Percentiles rank a stretch among this genome's conserved stretches.
phyloP scores from a whole-genome alignment of 2,113 vertebrate species.

The Tychaedon coryphoeus region DNA sequence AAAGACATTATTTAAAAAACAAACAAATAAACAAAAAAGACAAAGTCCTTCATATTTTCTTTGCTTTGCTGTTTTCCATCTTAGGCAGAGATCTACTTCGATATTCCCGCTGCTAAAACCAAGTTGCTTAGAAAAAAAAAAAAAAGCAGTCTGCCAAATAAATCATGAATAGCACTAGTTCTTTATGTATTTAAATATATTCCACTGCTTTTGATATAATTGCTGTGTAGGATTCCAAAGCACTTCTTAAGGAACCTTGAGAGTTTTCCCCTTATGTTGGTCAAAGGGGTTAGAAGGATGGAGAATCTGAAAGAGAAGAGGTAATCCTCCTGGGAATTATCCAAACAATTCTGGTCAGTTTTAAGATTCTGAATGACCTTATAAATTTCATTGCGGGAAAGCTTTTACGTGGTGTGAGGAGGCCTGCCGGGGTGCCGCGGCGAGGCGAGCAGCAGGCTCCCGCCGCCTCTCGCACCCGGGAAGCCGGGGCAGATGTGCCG shows the following conservation, averaged over 20 bases:
- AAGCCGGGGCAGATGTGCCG: background rate
- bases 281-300: background rate
- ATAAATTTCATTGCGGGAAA: background rate
- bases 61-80: background rate
- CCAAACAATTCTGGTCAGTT: background rate
- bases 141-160: background rate
- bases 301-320: background rate
- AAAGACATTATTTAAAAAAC: background rate
- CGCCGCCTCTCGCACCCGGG: fast-evolving
- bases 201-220: background rate
- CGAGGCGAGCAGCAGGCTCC: fast-evolving
- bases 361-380: too few species aligned
- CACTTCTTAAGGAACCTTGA: background rate
- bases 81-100: background rate
- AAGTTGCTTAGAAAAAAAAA: background rate
- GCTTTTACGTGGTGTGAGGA: fast-evolving
- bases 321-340: background rate
- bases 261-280: fast-evolving
- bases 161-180: background rate
- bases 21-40: background rate
- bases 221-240: background rate
- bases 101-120: background rate
- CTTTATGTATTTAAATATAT: too few species aligned
- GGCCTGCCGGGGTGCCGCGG: background rate
- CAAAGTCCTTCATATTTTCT: background rate